Evolutionary conservation across 35 echinoderm and acorn worm genomes (phyloP).

Genomic region (Apostichopus japonicus): DNA sequence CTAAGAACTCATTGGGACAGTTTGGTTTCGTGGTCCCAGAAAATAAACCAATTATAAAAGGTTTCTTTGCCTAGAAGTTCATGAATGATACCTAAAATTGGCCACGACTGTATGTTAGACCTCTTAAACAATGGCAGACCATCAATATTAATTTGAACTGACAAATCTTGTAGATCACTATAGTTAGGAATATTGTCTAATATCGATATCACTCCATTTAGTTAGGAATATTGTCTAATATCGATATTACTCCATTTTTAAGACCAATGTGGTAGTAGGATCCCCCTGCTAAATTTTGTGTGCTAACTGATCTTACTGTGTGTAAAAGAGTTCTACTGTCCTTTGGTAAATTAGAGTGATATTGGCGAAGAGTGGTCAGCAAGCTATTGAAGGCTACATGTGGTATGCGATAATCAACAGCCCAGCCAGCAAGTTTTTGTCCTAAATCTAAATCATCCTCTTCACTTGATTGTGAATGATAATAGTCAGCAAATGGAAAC

Average conservation of each 20-base stretch:
- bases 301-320: not conserved
- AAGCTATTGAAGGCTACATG: conserved; percentile 40
- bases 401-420: conserved; percentile 35
- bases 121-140: conserved; percentile 75
- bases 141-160: conserved; percentile 60
- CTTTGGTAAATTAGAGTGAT: conserved; percentile 56
- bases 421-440: conserved; percentile 2
- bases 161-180: not conserved
- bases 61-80: not conserved
- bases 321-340: conserved; percentile 58
- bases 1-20: conserved; percentile 18
- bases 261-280: conserved; percentile 70
- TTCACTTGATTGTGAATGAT: not conserved
- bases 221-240: not conserved
- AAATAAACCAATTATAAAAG: conserved; percentile 69
- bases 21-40: conserved; percentile 54
- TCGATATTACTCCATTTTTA: not conserved
- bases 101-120: conserved; percentile 58
- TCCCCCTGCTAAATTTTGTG: conserved; percentile 58
- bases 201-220: not conserved
- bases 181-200: not conserved
- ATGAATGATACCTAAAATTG: conserved; percentile 55
- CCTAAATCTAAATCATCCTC: not conserved
- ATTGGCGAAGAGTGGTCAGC: conserved; percentile 13
- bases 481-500: too few species aligned